phyloP scores from a whole-genome alignment of 1,140 invertebrate genomes.

The Zophobas morio region DNA sequence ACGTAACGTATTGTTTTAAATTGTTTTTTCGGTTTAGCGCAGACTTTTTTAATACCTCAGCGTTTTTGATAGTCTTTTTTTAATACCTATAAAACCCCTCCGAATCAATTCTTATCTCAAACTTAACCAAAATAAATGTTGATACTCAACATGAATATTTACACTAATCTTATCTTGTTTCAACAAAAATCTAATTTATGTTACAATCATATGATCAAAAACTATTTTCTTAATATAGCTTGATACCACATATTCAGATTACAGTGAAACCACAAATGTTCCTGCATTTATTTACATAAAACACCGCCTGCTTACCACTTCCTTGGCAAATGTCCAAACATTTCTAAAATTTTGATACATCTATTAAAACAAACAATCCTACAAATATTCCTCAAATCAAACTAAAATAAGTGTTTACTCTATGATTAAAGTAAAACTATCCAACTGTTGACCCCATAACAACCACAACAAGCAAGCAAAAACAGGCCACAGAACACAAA shows the following conservation, averaged over 20 bases:
- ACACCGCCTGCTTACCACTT: not conserved
- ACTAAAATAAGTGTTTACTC: too few species aligned
- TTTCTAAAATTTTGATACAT: not conserved
- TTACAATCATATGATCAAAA: too few species aligned
- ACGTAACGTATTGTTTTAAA: too few species aligned
- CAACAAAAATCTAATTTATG: too few species aligned
- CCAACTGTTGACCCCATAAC: not conserved
- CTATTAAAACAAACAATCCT: too few species aligned
- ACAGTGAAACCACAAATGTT: not conserved
- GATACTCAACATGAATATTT: not conserved
- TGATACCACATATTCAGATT: too few species aligned
- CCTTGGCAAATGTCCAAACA: not conserved
- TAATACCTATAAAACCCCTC: too few species aligned
- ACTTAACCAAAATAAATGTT: not conserved
- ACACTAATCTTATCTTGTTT: not conserved
- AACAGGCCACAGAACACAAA: not conserved
- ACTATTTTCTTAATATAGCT: too few species aligned
- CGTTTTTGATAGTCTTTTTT: too few species aligned
- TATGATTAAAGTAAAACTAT: not conserved
- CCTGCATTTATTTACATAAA: not conserved
- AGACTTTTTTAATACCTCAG: too few species aligned
- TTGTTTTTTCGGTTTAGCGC: too few species aligned
- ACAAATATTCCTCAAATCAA: too few species aligned
- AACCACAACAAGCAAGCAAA: conserved; percentile 11
- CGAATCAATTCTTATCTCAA: not conserved